Evolutionary conservation across 2,797 vertebrate genomes (phyloP).

Genomic region (Acipenser transmontanus): DNA sequence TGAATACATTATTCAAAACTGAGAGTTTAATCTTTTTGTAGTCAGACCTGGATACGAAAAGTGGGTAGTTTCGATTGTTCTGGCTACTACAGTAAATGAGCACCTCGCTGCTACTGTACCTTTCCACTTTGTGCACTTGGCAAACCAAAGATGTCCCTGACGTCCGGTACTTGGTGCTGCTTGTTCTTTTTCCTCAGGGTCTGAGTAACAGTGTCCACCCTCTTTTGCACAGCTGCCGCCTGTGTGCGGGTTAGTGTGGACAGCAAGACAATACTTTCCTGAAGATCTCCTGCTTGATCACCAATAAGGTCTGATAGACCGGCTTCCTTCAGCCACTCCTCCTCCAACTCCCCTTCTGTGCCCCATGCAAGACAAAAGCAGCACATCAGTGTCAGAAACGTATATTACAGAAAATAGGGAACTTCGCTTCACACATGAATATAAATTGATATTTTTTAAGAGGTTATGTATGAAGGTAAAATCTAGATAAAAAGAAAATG

Average conservation of each 20-base stretch:
- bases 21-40: too few species aligned
- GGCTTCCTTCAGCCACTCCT: constrained; percentile 90
- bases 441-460: too few species aligned
- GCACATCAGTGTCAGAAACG: too few species aligned
- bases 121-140: constrained; percentile 54
- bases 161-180: constrained; percentile 81
- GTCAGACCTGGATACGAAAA: too few species aligned
- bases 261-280: constrained; percentile 75
- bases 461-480: too few species aligned
- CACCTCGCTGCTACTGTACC: constrained; percentile 33
- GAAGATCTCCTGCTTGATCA: constrained; percentile 67
- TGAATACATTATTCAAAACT: too few species aligned
- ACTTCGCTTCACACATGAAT: too few species aligned
- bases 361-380: not conserved
- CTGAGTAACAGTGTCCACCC: constrained; percentile 77
- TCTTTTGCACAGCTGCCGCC: constrained; percentile 79
- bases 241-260: constrained; percentile 86
- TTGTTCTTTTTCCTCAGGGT: constrained; percentile 83
- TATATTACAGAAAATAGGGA: too few species aligned
- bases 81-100: too few species aligned
- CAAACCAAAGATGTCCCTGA: constrained; percentile 87
- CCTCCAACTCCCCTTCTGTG: constrained; percentile 88
- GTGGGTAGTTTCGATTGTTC: too few species aligned
- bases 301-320: constrained; percentile 79
- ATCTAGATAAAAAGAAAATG: too few species aligned